Evolutionary conservation across 2,888 invertebrate genomes (phyloP).

Genomic region (Sabatieria punctata): DNA sequence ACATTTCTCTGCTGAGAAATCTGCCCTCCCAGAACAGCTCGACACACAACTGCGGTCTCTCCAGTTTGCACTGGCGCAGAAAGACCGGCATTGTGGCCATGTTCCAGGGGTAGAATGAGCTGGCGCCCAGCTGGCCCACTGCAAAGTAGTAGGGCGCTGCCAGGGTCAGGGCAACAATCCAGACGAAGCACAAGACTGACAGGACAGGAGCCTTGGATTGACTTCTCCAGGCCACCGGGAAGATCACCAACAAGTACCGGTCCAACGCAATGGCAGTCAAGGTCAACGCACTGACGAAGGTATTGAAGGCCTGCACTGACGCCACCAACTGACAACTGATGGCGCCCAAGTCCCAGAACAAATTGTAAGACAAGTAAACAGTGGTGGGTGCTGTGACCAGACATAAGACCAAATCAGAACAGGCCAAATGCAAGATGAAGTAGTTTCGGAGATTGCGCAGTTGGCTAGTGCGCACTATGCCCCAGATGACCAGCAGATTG

Average conservation of each 20-base stretch:
- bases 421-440: conserved; percentile 28
- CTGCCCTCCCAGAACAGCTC: no score
- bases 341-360: conserved; percentile 24
- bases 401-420: conserved; percentile 26
- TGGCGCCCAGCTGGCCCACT: conserved; percentile 19
- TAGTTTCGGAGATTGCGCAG: conserved; percentile 25
- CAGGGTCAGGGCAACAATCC: conserved; percentile 23
- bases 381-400: conserved; percentile 25
- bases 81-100: no score
- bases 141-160: conserved; percentile 26
- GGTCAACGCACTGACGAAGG: conserved; percentile 29
- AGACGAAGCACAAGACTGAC: no score
- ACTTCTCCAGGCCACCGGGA: conserved; percentile 22
- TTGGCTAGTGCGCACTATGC: conserved; percentile 19
- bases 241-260: conserved; percentile 24
- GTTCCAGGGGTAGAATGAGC: conserved; percentile 21
- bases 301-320: conserved; percentile 26
- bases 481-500: conserved; percentile 22
- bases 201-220: no score
- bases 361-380: conserved; percentile 21
- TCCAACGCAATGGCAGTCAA: conserved; percentile 27
- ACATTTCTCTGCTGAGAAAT: no score
- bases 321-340: conserved; percentile 9
- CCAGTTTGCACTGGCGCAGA: no score
- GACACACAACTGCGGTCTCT: no score